Evolutionary conservation across 2,888 invertebrate species (phyloP).

Genomic region (Callosobruchus maculatus): DNA sequence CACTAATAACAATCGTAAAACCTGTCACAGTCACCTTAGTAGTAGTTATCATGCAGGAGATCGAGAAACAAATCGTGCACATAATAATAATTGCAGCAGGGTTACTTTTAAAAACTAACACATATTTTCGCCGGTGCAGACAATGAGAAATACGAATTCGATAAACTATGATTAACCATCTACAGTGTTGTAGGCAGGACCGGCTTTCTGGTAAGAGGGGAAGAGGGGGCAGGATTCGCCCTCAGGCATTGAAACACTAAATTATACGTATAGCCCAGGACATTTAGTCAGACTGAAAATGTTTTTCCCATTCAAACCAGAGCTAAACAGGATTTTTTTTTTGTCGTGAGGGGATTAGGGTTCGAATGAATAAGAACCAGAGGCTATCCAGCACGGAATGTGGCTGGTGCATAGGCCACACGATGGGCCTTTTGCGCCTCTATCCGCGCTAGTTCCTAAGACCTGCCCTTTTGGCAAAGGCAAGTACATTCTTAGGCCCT

Average conservation of each 20-base stretch:
- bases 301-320: no score
- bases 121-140: neutral
- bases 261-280: neutral
- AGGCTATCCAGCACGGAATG: no score
- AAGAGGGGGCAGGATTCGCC: neutral
- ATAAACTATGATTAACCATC: neutral
- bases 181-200: neutral
- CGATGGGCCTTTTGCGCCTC: no score
- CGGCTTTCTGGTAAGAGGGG: neutral
- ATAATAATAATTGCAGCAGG: neutral
- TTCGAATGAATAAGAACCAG: no score
- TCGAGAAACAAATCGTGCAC: neutral
- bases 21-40: neutral
- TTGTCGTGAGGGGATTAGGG: no score
- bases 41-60: neutral
- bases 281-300: neutral
- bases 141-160: neutral
- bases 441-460: no score
- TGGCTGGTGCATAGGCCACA: no score
- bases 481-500: no score
- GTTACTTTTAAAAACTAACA: neutral
- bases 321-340: no score
- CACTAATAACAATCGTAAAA: neutral
- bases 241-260: neutral
- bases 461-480: no score